Percentiles rank a stretch among this genome's conserved stretches.
Conservation (phyloP, 1,140 invertebrate genomes). For the Euura lappo region DNA sequence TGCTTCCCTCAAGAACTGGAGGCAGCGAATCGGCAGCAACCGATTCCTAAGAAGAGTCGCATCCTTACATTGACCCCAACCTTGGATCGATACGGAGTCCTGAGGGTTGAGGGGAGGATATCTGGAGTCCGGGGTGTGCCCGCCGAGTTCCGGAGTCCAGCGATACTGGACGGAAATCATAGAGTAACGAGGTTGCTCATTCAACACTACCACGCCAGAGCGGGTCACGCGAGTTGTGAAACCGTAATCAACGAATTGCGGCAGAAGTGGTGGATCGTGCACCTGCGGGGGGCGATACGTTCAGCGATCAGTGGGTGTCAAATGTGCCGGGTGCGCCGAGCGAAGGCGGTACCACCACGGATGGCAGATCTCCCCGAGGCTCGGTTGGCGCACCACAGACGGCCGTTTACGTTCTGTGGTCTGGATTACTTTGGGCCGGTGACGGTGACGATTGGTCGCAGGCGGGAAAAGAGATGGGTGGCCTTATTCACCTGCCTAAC, state of each 20-base stretch:
- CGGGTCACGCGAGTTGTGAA: constrained; percentile 23
- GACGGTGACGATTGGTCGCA: constrained; percentile 29
- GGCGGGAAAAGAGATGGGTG: constrained; percentile 36
- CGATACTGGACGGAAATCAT: constrained; percentile 17
- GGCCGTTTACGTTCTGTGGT: constrained; percentile 33
- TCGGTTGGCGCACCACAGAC: constrained; percentile 16
- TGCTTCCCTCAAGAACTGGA: constrained; percentile 8
- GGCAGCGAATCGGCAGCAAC: not conserved
- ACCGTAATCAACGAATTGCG: constrained; percentile 18
- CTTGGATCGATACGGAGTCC: constrained; percentile 10
- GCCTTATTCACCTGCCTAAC: constrained; percentile 30
- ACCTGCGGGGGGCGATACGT: not conserved
- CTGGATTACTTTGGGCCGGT: constrained; percentile 41
- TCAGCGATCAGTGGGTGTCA: not conserved
- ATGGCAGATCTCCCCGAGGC: constrained; percentile 38
- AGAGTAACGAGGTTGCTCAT: constrained; percentile 25
- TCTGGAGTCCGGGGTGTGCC: not conserved
- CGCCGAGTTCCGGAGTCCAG: not conserved
- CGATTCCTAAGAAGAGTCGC: not conserved
- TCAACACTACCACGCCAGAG: constrained; percentile 16
- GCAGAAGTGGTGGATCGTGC: constrained; percentile 27
- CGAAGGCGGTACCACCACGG: constrained; percentile 25
- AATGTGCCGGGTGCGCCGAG: constrained; percentile 27
- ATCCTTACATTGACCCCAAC: constrained; percentile 6
- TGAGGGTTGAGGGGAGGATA: constrained; percentile 21